Evolutionary conservation across 2,797 vertebrate genomes (phyloP), one percentile per base, ranked within the genome.

Genomic region (Vespertilio murinus): DNA sequence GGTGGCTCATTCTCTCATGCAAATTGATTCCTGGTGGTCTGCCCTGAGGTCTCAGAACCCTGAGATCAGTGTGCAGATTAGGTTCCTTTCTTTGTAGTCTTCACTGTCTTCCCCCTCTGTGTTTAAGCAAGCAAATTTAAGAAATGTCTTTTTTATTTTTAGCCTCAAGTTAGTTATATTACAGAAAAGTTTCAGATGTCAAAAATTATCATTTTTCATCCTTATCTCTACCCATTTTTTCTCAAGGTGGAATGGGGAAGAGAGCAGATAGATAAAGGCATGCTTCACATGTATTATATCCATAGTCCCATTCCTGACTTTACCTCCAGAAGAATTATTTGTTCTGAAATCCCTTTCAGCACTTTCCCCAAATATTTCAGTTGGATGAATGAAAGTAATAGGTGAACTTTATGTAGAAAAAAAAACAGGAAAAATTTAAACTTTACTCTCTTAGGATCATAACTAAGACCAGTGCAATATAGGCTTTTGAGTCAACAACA

Each of bases 61-160:
- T 73, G 42, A 93, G 64, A 30, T 22, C 45, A n/a, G 2, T 78
- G 54, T 82, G n/a, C n/a, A 79, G 69, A 59, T 84, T 38, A 67
- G 22, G 5, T 67, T 30, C 28, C 47, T 42, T 33, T 17, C 23
- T 28, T 28, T 42, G 2, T 71, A 81, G 5, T 3, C 42, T 22
- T 92, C 35, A 20, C 54, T 25, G 25, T 93, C 40, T 78, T 70
- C 35, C 81, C 12, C 6, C 18, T 93, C 49, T 87, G 6, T 64
- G n/a, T 73, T 86, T 83, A 94, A 94, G 64, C n/a, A 91, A 91
- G 82, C 17, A 79, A 30, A 80, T 69, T 88, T 67, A 96, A 80
- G 61, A 86, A 64, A 83, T 30, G 33, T 12, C 20, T 77, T 84
- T 84, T 87, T 87, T 18, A 67, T 49, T 93, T 94, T 89, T 93